Percentiles rank a stretch among this genome's conserved stretches.
Conservation (phyloP, 2,113 vertebrate species). For the Oreamnos americanus region DNA sequence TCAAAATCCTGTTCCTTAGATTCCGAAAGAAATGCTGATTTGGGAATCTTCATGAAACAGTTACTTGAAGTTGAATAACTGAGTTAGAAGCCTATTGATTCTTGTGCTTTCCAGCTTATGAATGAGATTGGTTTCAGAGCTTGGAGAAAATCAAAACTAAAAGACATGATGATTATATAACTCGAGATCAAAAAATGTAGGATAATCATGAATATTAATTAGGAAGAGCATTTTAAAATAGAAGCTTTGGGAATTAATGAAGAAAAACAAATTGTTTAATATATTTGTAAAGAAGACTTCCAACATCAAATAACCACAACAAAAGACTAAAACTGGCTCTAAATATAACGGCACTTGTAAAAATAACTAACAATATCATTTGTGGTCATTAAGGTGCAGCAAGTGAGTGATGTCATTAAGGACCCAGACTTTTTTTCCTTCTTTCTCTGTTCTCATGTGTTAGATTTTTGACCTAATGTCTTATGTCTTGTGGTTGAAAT, state of each 20-base stretch:
- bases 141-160: background rate
- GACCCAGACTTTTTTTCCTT: background rate
- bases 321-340: background rate
- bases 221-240: background rate
- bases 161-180: background rate
- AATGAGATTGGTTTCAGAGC: background rate
- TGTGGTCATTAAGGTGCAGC: background rate
- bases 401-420: background rate
- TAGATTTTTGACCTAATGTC: background rate
- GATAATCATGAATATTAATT: background rate
- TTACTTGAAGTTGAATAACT: background rate
- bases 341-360: background rate
- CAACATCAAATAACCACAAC: background rate
- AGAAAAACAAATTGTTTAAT: background rate
- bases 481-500: background rate
- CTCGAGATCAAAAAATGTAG: background rate
- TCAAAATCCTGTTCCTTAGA: background rate
- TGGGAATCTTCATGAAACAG: background rate
- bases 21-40: background rate
- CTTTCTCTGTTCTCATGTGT: background rate
- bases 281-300: background rate
- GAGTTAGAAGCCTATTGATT: background rate
- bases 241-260: background rate
- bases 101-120: background rate
- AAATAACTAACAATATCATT: background rate